A percentile compares a stretch with the other conserved stretches of the same genome.
Evolutionary conservation across 2,888 invertebrate genomes (phyloP).

Genomic region (Drosophila kambysellisi): DNA sequence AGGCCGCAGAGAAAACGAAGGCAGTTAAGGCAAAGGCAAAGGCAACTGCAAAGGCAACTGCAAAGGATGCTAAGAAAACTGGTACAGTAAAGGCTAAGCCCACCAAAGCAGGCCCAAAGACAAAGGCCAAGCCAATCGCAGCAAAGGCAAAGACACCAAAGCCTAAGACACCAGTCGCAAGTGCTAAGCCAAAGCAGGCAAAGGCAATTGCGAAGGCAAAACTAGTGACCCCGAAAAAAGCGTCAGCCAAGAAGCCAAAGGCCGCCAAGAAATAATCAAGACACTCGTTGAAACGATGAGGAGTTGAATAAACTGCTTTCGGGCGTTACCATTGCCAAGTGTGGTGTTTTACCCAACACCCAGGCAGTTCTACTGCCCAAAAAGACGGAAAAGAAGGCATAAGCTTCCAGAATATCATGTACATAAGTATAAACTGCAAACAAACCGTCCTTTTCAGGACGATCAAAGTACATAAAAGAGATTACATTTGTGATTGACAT

Average conservation of each 20-base stretch:
- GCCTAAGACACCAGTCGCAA: slow-evolving; percentile 31
- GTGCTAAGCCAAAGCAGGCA: slow-evolving; percentile 43
- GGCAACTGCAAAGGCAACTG: slow-evolving; percentile 42
- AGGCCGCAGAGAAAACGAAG: slow-evolving; percentile 47
- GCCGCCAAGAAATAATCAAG: slow-evolving; percentile 40
- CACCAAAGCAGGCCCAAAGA: slow-evolving; percentile 29
- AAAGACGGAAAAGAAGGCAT: slow-evolving; percentile 52
- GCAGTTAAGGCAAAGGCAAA: slow-evolving; percentile 43
- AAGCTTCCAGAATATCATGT: not conserved
- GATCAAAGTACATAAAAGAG: slow-evolving; percentile 7
- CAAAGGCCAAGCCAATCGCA: slow-evolving; percentile 33
- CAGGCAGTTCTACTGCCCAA: slow-evolving; percentile 91
- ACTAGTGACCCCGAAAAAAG: slow-evolving; percentile 33
- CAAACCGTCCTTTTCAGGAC: slow-evolving; percentile 11
- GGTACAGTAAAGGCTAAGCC: slow-evolving; percentile 49
- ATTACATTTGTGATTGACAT: not conserved
- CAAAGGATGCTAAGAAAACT: slow-evolving; percentile 49
- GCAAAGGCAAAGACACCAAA: slow-evolving; percentile 41
- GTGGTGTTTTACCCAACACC: slow-evolving; percentile 93
- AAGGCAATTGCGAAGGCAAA: slow-evolving; percentile 25
- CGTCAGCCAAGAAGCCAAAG: slow-evolving; percentile 46
- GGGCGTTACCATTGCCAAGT: slow-evolving; percentile 87
- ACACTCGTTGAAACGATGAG: slow-evolving; percentile 86
- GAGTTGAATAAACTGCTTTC: slow-evolving; percentile 91
- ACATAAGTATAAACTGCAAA: slow-evolving; percentile 3